Base-by-base conservation (phyloP, 2,113 vertebrate genomes). In the Recurvirostra avosetta region DNA sequence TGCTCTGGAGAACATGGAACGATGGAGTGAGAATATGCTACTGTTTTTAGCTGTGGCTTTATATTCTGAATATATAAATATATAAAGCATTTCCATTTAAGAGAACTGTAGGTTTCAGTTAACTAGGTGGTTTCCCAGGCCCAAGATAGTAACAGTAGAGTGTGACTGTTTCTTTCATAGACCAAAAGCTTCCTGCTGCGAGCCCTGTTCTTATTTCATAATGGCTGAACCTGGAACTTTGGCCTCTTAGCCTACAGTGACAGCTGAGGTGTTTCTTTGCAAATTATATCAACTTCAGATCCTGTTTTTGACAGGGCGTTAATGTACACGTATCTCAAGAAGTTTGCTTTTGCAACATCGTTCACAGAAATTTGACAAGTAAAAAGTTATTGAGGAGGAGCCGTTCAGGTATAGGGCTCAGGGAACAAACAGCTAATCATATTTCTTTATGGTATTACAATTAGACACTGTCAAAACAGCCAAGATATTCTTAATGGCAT, bases 21-120 rank as follows among this genome's bases (percentile, higher is more conserved):
- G 0, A 63, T 3, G 0, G 21, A 56, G 20, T 66, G 22, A 65
- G 15, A 34, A 8, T 45, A 38, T 23, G 20, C 27, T 66, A 5
- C 25, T n/a, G 4, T 0, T 58, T 84, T 63, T 32, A 36, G 56
- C 18, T 50, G 26, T 66, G 45, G 4, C 45, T 68, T 70, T 61
- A 15, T 47, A 30, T 55, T 87, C 11, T 15, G 41, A 21, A 27
- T 67, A 72, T 49, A 78, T 87, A 47, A 21, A 27, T 67, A 72
- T 49, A 78, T 87, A 47, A 61, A 75, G 1, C 1, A 5, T 68
- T 88, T 83, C 22, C 17, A 23, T 58, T 88, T 85, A 61, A 75
- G 21, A 26, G 5, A 53, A 43, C 12, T 32, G 6, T 36, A 78
- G 72, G 9, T 71, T 84, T 72, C 67, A 61, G 9, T 81, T 81